phyloP scores from a whole-genome alignment of 92 coral and sea anemone genomes.

The Epizoanthus stellaris region DNA sequence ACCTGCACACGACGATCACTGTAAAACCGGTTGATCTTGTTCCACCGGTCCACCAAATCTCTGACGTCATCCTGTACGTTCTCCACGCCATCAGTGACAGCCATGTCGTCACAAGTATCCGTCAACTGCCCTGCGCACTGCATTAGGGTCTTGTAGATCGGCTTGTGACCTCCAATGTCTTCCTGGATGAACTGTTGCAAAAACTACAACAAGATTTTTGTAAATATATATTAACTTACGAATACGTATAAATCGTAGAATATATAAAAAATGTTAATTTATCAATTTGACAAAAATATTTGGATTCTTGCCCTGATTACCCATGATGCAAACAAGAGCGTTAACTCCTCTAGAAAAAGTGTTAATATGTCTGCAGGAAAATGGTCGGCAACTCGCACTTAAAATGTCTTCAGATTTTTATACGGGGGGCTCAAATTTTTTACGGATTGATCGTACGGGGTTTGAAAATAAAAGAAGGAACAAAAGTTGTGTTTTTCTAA shows the following conservation, averaged over 20 bases:
- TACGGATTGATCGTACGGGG: too few species aligned
- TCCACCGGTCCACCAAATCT: constrained; percentile 79
- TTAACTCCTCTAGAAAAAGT: too few species aligned
- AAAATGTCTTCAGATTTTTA: too few species aligned
- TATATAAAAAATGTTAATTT: not conserved
- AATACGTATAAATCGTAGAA: not conserved
- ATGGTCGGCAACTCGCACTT: too few species aligned
- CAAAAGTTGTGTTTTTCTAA: too few species aligned
- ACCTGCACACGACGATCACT: constrained; percentile 78
- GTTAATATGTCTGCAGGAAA: too few species aligned
- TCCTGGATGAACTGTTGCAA: constrained; percentile 90
- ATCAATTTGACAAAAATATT: not conserved
- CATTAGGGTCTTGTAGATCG: constrained; percentile 81
- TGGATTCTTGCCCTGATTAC: too few species aligned
- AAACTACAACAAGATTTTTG: constrained; percentile 45
- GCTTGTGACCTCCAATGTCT: constrained; percentile 93
- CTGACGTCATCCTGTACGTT: constrained; percentile 78
- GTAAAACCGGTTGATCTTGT: constrained; percentile 78
- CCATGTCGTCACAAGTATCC: constrained; percentile 76
- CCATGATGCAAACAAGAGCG: too few species aligned
- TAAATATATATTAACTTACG: not conserved
- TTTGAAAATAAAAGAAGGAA: too few species aligned
- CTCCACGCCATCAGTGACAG: constrained; percentile 88
- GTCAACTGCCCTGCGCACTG: constrained; percentile 76
- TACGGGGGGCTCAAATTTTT: too few species aligned